Base-by-base conservation (phyloP, 2,113 vertebrate species). In the Pithys albifrons region DNA sequence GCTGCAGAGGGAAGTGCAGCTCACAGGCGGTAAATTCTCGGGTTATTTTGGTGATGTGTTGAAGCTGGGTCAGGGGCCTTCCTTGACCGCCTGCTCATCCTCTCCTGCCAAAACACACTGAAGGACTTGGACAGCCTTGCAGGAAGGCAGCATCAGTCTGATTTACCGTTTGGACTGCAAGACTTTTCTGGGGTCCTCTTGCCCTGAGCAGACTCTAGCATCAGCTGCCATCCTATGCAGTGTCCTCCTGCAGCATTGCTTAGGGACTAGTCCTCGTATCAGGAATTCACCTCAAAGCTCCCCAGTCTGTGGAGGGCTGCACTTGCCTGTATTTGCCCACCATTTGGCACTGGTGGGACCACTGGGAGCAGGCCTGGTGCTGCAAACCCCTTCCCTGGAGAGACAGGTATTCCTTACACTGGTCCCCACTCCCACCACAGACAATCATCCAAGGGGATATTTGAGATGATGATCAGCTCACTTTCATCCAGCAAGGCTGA, bases 391-490 rank as follows among this genome's bases (percentile, higher is more conserved):
- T 76, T 59, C 25, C 18, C 54, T 5, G 3, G 13, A 19, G 55
- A 35, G 23, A 43, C 22, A 17, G 0, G 0, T 43, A 18, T 13
- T 74, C 23, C 54, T 66, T 19, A 2, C 15, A 12, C 7, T 1
- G 2, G 22, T 74, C 23, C 22, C 24, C 0, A 1, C 54, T 66
- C 18, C 35, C 7, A 22, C 13, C 74, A 58, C 1, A 3, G 52
- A 19, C 14, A 46, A 5, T 8, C 0, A 0, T 2, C 23, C 0
- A 0, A 12, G 13, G 41, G 19, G 20, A 29, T 17, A 23, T 59
- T 28, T 11, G 49, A 27, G 64, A 10, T 14, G 54, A 39, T 0
- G 6, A 9, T 7, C 62, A 37, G 35, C 73, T 66, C 73, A 62
- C n/a, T 74, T 66, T 52, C 19, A 45, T 14, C 41, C 74, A 54